Base-by-base conservation (phyloP, 2,888 invertebrate species). In the Heliconius sara region DNA sequence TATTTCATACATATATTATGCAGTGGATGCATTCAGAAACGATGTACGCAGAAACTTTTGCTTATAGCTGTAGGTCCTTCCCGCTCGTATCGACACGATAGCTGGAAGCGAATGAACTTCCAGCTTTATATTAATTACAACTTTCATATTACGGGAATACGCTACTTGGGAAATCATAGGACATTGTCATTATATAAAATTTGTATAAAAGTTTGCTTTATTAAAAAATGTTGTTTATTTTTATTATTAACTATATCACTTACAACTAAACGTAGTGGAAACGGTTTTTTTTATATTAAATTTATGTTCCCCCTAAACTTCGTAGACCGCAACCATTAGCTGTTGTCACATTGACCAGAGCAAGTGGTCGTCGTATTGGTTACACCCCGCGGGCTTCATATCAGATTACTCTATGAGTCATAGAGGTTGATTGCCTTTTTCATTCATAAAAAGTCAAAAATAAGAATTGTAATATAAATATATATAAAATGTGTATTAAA, bases 361-460 rank as follows among this genome's bases (percentile, higher is more conserved):
- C 74, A 78, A 74, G 76, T 76, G 70, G 77, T 65, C 66, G 66
- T 70, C 73, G 76, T 73, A 76, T 81, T 76, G 80, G 83, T 83
- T 84, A 80, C 85, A 83, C 80, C 79, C 76, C 27, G 76, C 79
- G 83, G 88, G 87, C 88, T 88, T 88, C 87, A 84, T 85, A 76
- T 88, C 84, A 68, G 65, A 83, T 87, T 87, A 82, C 82, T 70
- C 27, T 27, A 71, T 79, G 79, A 78, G 76, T 81, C 78, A 78
- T 77, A 80, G 80, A 73, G 73, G 81, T 79, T 80, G 80, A 82
- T 79, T 72, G 78, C 75, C 73, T 80, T 73, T 73, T 60, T 76
- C 78, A 80, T 80, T 81, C 78, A 80, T 76, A 66, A 70, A 70
- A 67, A 47, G 12, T 27, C 19, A 16, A 52, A 43, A n/a, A 65